A percentile compares a stretch with the other conserved stretches of the same genome.
These are phyloP conservation scores for Sphaeridia pumilis DNA, from an alignment of 2,888 invertebrate species.

Conservation along the genomic window DNA sequence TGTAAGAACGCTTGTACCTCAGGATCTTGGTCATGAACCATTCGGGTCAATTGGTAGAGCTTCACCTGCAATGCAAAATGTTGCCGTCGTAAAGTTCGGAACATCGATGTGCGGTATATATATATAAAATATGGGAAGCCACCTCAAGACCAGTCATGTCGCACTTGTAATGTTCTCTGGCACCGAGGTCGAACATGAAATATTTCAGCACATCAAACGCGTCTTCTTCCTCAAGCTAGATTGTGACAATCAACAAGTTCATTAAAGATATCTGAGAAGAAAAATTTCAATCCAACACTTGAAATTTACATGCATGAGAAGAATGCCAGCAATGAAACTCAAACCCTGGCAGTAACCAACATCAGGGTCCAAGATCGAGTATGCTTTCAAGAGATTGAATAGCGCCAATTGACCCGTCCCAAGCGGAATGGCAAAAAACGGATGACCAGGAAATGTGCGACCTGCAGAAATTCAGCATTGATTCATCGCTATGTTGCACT, in stretches of 20 bases:
- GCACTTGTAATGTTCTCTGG: constrained; percentile 79
- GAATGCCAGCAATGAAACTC: constrained; percentile 86
- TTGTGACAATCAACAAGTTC: constrained; percentile 26
- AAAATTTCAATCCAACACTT: background rate
- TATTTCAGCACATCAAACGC: constrained; percentile 80
- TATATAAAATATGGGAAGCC: constrained; percentile 18
- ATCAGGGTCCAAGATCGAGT: constrained; percentile 83
- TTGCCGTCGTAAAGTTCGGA: no score
- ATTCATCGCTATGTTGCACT: no score
- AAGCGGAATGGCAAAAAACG: constrained; percentile 79
- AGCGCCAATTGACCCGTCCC: constrained; percentile 87
- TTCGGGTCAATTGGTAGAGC: constrained; percentile 82
- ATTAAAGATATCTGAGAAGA: background rate
- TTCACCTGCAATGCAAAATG: constrained; percentile 44
- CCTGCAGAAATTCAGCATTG: constrained; percentile 47
- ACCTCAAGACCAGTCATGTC: constrained; percentile 90
- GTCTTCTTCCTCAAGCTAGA: constrained; percentile 82
- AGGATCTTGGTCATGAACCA: constrained; percentile 75
- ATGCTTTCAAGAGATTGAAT: constrained; percentile 90
- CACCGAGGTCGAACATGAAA: constrained; percentile 78
- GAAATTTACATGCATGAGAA: constrained; percentile 73
- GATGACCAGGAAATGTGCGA: constrained; percentile 86
- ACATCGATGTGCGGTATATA: no score
- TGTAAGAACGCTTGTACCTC: constrained; percentile 70
- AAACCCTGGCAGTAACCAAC: constrained; percentile 95